Evolutionary conservation across 1,140 invertebrate species (phyloP).

Genomic region (Adoxophyes honmai): DNA sequence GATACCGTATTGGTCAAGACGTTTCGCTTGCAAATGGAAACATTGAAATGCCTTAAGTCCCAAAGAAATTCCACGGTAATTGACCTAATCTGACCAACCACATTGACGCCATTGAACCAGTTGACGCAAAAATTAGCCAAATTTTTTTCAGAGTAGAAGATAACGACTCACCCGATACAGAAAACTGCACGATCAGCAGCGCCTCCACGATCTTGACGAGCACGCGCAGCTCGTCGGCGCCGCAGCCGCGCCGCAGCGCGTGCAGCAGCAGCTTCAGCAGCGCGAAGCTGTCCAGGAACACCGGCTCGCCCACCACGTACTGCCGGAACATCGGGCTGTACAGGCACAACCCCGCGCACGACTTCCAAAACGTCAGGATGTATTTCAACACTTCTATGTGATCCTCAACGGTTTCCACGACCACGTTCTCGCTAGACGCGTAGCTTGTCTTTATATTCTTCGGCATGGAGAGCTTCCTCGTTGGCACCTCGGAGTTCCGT

Average conservation of each 20-base stretch:
- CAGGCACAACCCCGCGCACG: slow-evolving; percentile 77
- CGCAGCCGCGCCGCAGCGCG: slow-evolving; percentile 35
- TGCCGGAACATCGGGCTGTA: slow-evolving; percentile 78
- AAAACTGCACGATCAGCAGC: slow-evolving; percentile 64
- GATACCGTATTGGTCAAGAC: too few relatives aligned
- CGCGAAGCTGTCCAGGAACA: slow-evolving; percentile 51
- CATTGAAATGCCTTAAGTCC: too few relatives aligned
- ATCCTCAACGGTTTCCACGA: slow-evolving; percentile 33
- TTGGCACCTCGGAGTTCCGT: background rate
- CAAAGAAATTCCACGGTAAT: too few relatives aligned
- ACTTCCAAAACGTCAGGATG: slow-evolving; percentile 76
- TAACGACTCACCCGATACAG: slow-evolving; percentile 55
- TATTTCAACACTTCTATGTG: slow-evolving; percentile 54
- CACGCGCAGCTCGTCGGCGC: slow-evolving; percentile 35
- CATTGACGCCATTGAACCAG: too few relatives aligned
- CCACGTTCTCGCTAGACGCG: slow-evolving; percentile 19
- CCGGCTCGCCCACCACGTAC: slow-evolving; percentile 56
- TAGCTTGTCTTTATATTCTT: slow-evolving; percentile 25
- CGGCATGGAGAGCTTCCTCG: slow-evolving; percentile 24
- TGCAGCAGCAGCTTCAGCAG: slow-evolving; percentile 63
- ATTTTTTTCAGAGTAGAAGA: too few relatives aligned
- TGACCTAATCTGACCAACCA: too few relatives aligned
- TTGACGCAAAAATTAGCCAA: too few relatives aligned
- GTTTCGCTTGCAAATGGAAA: too few relatives aligned
- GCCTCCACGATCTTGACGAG: slow-evolving; percentile 65